Base-by-base conservation (phyloP, 2,113 vertebrate genomes). In the Aptenodytes patagonicus region DNA sequence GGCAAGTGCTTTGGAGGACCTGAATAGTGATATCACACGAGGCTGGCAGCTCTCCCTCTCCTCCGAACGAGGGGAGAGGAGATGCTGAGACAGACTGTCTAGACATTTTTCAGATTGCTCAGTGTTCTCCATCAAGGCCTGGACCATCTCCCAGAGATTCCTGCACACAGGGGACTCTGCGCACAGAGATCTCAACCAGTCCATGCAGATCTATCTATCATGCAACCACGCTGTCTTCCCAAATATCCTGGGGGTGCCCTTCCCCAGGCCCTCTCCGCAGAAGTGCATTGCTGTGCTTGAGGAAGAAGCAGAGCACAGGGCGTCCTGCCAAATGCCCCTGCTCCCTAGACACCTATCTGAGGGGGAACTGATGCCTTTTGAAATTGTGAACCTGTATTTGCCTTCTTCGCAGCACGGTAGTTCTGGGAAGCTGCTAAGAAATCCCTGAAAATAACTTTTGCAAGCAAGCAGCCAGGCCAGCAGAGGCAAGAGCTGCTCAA, bases 11-110 rank as follows among this genome's bases (percentile, higher is more conserved):
- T 51, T 90, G 89, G 93, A 96, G 96, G 93, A 97, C 96, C 97
- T 96, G 91, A 83, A 90, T 21, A 88, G 93, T 93, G 97, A 97
- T 97, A 97, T 96, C 97, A 96, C 94, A 94, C 38, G 0, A 96
- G 87, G 75, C 82, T 97, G 97, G 97, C 97, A 96, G 87, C 87
- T 91, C 81, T 97, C 95, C 97, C 93, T 96, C 78, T 94, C 66
- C 87, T 96, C 68, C 68, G 77, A 96, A 95, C 2, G 64, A 95
- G 82, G 47, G 95, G 84, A 95, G 71, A 94, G 78, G 89, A 96
- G 96, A 96, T 96, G 95, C 96, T 97, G 94, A 97, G 97, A 97
- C 95, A 89, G 91, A 95, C 97, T 96, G 97, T 97, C 97, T 97
- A 97, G 97, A 97, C 97, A 96, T 97, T 97, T 97, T 96, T 97